phyloP scores from a whole-genome alignment of 2,797 vertebrate genomes.

The Glyptemys insculpta region DNA sequence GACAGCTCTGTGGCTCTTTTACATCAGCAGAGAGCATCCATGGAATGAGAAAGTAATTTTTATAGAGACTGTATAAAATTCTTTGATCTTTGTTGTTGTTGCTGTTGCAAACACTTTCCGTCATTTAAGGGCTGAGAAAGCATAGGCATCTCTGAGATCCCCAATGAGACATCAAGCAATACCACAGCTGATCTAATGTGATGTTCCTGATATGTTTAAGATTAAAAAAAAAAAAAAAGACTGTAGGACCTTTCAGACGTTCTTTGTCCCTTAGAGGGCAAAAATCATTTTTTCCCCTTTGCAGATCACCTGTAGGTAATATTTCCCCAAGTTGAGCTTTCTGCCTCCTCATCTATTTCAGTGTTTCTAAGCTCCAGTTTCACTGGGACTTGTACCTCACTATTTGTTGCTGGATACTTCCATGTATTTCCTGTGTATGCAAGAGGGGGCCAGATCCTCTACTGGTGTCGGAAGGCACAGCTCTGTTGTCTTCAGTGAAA shows the following conservation, averaged over 20 bases:
- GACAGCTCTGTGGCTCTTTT: not conserved
- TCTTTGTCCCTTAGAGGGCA: not conserved
- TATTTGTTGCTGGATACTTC: not conserved
- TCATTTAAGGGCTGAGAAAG: not conserved
- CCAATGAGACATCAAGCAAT: not conserved
- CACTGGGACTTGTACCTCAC: not conserved
- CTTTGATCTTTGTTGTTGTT: not conserved
- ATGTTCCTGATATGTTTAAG: rapidly evolving
- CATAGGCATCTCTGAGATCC: not conserved
- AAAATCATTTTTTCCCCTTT: not conserved
- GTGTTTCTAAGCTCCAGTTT: rapidly evolving
- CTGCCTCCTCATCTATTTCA: not conserved
- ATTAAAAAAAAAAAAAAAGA: not conserved
- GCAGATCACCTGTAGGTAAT: rapidly evolving
- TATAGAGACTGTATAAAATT: not conserved
- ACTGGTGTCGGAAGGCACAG: not conserved
- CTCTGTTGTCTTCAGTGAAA: not conserved
- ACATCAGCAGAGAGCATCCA: not conserved
- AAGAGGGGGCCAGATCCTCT: rapidly evolving
- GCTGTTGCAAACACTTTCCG: not conserved
- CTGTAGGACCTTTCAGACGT: not conserved
- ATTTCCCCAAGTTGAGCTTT: not conserved
- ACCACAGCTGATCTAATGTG: rapidly evolving
- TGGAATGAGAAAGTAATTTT: not conserved
- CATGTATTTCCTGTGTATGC: rapidly evolving